Conservation (phyloP, 2,797 vertebrate species). For the Sebastes minor region DNA sequence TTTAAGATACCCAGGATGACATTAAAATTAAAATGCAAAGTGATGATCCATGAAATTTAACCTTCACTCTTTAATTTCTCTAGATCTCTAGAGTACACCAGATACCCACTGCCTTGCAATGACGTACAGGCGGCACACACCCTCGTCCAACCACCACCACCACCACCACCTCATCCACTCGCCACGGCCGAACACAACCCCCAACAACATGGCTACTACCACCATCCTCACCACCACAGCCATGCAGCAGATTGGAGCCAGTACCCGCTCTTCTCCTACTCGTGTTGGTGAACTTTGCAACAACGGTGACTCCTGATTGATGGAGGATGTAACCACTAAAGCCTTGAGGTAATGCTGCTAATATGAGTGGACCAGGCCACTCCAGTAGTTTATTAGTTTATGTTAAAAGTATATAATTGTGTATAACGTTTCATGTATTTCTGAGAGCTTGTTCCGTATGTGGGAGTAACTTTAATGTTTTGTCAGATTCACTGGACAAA, state of each 20-base stretch:
- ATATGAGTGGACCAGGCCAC: background rate
- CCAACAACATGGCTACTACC: constrained; percentile 56
- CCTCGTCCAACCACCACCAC: constrained; percentile 31
- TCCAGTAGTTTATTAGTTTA: background rate
- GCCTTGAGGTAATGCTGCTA: background rate
- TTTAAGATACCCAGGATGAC: background rate
- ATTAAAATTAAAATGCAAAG: background rate
- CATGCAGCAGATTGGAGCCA: constrained; percentile 85
- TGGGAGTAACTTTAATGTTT: background rate
- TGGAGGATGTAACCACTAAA: background rate
- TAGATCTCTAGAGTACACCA: constrained; percentile 71
- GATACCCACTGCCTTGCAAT: constrained; percentile 60
- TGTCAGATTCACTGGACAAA: background rate
- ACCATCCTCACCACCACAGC: constrained; percentile 65
- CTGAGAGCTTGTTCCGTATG: background rate
- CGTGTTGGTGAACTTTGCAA: constrained; percentile 79
- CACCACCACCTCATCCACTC: constrained; percentile 44
- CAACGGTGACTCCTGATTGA: background rate
- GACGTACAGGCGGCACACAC: constrained; percentile 11
- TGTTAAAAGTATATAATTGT: constrained; percentile 29
- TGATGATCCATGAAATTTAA: background rate
- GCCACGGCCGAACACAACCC: constrained; percentile 64
- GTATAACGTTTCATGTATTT: background rate
- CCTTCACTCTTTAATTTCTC: background rate
- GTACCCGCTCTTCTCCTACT: constrained; percentile 85